Conservation (phyloP, 2,113 vertebrate species). For the Piliocolobus tephrosceles region DNA sequence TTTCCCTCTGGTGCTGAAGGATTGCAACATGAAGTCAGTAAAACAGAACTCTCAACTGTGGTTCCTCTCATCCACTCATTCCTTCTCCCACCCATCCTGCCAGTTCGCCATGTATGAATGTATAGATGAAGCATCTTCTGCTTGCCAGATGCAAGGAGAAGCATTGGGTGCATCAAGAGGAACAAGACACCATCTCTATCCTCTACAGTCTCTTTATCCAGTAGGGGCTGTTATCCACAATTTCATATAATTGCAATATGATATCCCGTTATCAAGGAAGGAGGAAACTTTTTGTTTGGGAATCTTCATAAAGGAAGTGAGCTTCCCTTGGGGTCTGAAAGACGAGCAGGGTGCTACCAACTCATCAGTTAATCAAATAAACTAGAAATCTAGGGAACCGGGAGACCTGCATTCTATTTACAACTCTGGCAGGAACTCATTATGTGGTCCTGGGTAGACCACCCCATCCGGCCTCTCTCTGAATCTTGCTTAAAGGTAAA, state of each 20-base stretch:
- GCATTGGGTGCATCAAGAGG: neutral
- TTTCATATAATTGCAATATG: neutral
- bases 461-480: neutral
- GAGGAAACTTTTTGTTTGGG: neutral
- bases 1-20: neutral
- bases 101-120: neutral
- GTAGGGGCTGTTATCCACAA: neutral
- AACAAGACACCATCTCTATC: neutral
- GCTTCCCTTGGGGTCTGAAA: neutral
- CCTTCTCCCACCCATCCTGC: accelerated
- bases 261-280: neutral
- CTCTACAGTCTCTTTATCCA: neutral
- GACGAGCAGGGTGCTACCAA: neutral
- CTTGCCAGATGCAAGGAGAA: neutral
- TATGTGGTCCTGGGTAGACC: neutral
- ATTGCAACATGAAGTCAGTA: neutral
- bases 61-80: neutral
- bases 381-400: neutral
- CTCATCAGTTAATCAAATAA: neutral
- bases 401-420: neutral
- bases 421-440: neutral
- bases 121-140: neutral
- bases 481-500: neutral
- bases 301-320: neutral
- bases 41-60: neutral